These are phyloP conservation scores for Tridacna gigas DNA, from an alignment of 2,888 invertebrate species.

Conservation along the genomic window DNA sequence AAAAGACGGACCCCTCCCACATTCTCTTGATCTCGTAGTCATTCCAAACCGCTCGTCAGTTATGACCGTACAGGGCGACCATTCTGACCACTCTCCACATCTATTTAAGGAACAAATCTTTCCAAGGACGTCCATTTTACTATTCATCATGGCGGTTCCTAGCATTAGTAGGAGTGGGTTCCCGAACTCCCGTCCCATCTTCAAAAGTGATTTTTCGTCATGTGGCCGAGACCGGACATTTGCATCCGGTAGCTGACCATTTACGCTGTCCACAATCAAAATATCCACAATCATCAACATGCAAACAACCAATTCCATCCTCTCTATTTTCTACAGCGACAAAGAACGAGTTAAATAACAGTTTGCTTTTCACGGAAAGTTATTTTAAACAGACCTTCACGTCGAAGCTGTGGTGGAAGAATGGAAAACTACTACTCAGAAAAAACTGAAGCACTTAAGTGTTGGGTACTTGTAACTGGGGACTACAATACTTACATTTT, in stretches of 20 bases:
- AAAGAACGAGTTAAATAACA: too few species aligned
- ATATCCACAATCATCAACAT: too few species aligned
- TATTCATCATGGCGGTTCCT: constrained; percentile 1
- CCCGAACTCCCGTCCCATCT: neutral
- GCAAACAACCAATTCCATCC: too few species aligned
- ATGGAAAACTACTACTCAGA: too few species aligned
- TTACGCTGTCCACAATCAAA: neutral
- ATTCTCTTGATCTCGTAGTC: constrained; percentile 16
- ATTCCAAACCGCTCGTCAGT: constrained; percentile 1
- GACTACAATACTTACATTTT: too few species aligned
- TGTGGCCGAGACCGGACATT: neutral
- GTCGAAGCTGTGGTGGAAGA: too few species aligned
- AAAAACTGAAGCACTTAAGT: too few species aligned
- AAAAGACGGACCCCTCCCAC: constrained; percentile 8
- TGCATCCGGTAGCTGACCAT: constrained; percentile 12
- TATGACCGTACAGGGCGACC: neutral
- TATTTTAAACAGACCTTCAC: too few species aligned
- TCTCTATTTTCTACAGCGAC: too few species aligned
- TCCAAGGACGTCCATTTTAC: neutral
- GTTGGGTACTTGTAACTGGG: too few species aligned
- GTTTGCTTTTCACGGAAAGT: too few species aligned
- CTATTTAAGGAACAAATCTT: neutral
- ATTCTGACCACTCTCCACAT: constrained; percentile 13
- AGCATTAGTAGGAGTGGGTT: neutral
- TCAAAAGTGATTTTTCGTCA: neutral